Conservation (phyloP, 2,113 vertebrate genomes). For the Paracyprichromis sp. region DNA sequence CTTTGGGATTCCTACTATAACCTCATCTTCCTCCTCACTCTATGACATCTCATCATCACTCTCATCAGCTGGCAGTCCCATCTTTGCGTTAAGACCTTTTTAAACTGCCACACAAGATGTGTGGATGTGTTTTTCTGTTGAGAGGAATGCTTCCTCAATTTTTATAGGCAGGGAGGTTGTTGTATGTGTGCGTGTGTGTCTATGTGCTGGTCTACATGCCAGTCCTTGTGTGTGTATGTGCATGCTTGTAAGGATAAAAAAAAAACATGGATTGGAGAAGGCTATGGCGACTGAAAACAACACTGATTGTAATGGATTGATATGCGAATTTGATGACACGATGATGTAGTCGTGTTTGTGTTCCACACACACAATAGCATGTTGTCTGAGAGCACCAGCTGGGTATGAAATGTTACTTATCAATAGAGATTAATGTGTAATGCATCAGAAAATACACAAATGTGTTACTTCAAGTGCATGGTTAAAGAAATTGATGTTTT, state of each 20-base stretch:
- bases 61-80: background rate
- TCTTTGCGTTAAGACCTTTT: background rate
- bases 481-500: background rate
- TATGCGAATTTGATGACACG: background rate
- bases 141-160: background rate
- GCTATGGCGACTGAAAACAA: background rate
- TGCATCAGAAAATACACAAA: background rate
- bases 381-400: background rate
- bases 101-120: background rate
- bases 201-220: background rate
- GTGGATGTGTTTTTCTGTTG: background rate
- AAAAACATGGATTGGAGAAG: background rate
- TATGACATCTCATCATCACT: background rate
- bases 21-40: background rate
- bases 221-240: background rate
- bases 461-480: background rate
- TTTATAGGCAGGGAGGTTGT: background rate
- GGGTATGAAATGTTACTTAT: background rate
- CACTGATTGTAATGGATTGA: background rate
- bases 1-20: background rate
- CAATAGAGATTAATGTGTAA: background rate
- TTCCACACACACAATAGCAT: background rate
- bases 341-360: background rate
- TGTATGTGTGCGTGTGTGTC: background rate
- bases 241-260: background rate